These are phyloP conservation scores for Drosophila neocordata DNA, from an alignment of 1,140 invertebrate genomes.

Conservation along the genomic window DNA sequence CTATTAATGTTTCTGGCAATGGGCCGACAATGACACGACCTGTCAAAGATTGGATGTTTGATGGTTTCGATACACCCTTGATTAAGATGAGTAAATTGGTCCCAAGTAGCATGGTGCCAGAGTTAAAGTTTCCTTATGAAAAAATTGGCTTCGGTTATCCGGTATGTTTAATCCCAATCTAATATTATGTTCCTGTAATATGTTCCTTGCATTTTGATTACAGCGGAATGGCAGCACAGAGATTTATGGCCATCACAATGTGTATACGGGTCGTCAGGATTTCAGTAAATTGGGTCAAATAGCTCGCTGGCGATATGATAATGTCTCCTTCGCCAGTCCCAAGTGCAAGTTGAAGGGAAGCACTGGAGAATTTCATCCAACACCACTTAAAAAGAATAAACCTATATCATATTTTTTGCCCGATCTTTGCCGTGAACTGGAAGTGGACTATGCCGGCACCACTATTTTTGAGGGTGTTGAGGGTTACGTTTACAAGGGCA, in stretches of 20 bases:
- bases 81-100: conserved; percentile 86
- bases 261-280: conserved; percentile 87
- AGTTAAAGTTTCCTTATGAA: conserved; percentile 85
- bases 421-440: conserved; percentile 87
- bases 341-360: conserved; percentile 86
- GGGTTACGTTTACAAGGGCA: conserved; percentile 85
- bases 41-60: conserved; percentile 88
- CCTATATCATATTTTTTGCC: conserved; percentile 87
- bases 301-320: conserved; percentile 87
- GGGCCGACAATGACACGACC: conserved; percentile 86
- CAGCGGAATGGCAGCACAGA: conserved; percentile 89
- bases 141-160: conserved; percentile 91
- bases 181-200: too few relatives aligned
- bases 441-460: conserved; percentile 84
- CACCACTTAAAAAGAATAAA: conserved; percentile 84
- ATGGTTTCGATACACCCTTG: conserved; percentile 88
- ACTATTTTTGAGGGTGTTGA: conserved; percentile 83
- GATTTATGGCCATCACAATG: conserved; percentile 89
- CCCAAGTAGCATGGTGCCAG: conserved; percentile 72
- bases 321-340: conserved; percentile 85
- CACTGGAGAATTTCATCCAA: conserved; percentile 90
- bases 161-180: conserved; percentile 84
- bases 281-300: conserved; percentile 87
- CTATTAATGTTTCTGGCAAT: conserved; percentile 83
- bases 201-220: background rate